Evolutionary conservation across 2,888 invertebrate species (phyloP).

Genomic region (Volucella inflata): DNA sequence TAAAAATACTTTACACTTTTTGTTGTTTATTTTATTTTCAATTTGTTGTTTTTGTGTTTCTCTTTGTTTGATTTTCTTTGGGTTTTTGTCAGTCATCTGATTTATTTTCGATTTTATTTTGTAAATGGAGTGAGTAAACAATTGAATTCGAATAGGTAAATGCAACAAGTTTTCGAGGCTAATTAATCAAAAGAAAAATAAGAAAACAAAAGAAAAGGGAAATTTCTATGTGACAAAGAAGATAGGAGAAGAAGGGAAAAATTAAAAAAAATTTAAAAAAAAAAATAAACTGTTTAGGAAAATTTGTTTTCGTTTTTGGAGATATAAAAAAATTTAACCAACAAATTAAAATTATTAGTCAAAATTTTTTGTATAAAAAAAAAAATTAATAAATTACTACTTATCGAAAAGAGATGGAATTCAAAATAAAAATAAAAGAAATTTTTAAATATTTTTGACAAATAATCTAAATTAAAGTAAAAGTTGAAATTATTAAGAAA

Average conservation of each 20-base stretch:
- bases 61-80: conserved; percentile 52
- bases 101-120: conserved; percentile 51
- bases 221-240: conserved; percentile 81
- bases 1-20: too few species aligned
- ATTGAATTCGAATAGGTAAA: conserved; percentile 61
- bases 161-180: conserved; percentile 39
- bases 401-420: conserved; percentile 76
- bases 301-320: conserved; percentile 76
- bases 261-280: conserved; percentile 66
- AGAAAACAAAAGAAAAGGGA: conserved; percentile 76
- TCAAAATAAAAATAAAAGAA: conserved; percentile 19
- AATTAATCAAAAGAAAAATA: conserved; percentile 58
- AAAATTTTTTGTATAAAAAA: conserved; percentile 75
- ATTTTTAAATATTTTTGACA: conserved; percentile 71
- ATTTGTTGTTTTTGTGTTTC: conserved; percentile 67
- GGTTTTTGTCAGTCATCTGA: conserved; percentile 45
- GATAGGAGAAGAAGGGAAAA: conserved; percentile 79
- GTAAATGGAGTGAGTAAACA: conserved; percentile 68
- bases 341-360: conserved; percentile 79
- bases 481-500: conserved; percentile 45
- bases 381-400: conserved; percentile 75
- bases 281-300: conserved; percentile 68
- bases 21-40: conserved; percentile 45
- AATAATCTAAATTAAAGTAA: conserved; percentile 72
- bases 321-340: conserved; percentile 75